These are phyloP conservation scores for Coluber constrictor DNA, from an alignment of 2,797 vertebrate genomes.

Conservation along the genomic window DNA sequence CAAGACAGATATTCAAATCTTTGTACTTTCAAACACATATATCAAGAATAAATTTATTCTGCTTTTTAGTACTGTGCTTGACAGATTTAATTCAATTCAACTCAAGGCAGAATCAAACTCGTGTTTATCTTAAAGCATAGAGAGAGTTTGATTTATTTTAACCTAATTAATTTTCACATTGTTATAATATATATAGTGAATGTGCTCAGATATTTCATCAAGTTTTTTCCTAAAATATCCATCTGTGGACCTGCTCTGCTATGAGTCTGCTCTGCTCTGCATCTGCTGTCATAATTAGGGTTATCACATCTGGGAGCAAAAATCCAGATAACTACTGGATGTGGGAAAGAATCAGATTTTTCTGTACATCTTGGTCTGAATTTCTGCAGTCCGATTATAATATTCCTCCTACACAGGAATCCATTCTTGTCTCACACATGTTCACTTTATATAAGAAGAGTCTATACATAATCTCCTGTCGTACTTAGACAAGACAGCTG, in stretches of 20 bases:
- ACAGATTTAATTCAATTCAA: background rate
- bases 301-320: background rate
- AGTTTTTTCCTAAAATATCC: background rate
- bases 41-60: background rate
- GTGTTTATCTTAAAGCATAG: background rate
- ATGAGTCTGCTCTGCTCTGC: background rate
- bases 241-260: background rate
- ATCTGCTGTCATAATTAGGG: background rate
- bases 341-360: background rate
- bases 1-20: background rate
- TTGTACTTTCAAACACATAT: background rate
- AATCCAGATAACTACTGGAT: background rate
- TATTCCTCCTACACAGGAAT: background rate
- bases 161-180: background rate
- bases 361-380: background rate
- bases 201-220: background rate
- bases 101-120: background rate
- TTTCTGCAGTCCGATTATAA: background rate
- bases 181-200: background rate
- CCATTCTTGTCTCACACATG: background rate
- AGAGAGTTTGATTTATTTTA: background rate
- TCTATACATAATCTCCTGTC: background rate
- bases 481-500: background rate
- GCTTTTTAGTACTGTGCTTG: background rate
- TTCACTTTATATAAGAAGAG: background rate